Conservation (phyloP, 2,113 vertebrate genomes). For the Neolamprologus sp. region DNA sequence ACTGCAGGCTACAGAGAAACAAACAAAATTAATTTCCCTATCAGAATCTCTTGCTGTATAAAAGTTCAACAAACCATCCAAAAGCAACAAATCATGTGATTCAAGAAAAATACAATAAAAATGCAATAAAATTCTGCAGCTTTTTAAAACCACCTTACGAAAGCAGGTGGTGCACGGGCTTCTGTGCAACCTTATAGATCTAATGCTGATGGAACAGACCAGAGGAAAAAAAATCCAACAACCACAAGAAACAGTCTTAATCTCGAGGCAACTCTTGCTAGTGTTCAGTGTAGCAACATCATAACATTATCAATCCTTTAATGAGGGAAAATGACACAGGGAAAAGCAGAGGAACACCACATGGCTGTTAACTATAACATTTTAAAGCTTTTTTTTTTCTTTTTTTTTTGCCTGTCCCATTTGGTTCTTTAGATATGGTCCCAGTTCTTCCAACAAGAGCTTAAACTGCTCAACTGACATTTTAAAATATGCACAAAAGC, state of each 20-base stretch:
- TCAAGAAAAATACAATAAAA: background rate
- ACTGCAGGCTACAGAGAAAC: background rate
- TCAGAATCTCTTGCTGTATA: background rate
- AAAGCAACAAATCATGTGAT: background rate
- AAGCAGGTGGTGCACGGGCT: background rate
- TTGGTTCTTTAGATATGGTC: background rate
- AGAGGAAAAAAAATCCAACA: accelerated
- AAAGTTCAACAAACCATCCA: background rate
- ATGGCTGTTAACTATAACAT: background rate
- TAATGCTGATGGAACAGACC: background rate
- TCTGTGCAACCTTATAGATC: background rate
- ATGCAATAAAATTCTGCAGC: background rate
- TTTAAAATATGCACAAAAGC: background rate
- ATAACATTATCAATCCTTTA: background rate
- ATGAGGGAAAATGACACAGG: background rate
- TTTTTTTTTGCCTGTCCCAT: background rate
- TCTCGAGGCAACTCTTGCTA: background rate
- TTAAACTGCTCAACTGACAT: background rate
- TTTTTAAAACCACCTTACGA: background rate
- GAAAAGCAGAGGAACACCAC: background rate
- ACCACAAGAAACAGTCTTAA: background rate
- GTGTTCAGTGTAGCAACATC: background rate
- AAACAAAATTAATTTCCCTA: background rate
- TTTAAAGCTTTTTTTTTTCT: background rate
- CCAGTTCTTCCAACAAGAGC: background rate